A percentile compares a stretch with the other conserved stretches of the same genome.
Evolutionary conservation across 1,140 invertebrate genomes (phyloP).

Genomic region (Drosophila oshimai): DNA sequence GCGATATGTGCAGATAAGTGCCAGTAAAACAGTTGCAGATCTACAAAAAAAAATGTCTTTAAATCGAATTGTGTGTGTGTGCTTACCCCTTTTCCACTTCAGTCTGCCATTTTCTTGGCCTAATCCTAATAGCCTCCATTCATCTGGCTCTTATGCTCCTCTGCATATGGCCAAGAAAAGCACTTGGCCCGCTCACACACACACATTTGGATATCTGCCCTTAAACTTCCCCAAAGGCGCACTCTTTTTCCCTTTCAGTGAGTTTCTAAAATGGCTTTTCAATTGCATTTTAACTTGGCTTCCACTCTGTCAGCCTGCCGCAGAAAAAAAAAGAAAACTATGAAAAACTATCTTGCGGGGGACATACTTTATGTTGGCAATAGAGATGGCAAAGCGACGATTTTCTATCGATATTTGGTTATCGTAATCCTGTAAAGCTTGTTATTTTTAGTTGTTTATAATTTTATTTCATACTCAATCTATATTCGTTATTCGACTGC

Average conservation of each 20-base stretch:
- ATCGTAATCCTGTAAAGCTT: no score
- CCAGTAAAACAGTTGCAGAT: not conserved
- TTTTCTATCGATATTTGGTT: no score
- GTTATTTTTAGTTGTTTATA: no score
- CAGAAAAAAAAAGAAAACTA: not conserved
- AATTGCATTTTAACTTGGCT: slow-evolving; percentile 60
- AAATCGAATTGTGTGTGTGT: slow-evolving; percentile 14
- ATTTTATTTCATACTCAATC: no score
- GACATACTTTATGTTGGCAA: not conserved
- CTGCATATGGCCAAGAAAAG: slow-evolving; percentile 38
- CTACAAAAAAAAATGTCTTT: not conserved
- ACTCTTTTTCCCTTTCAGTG: slow-evolving; percentile 22
- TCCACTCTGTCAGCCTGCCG: not conserved
- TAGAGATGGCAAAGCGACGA: not conserved
- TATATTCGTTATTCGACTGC: no score
- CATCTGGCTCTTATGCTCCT: slow-evolving; percentile 33
- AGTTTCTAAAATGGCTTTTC: slow-evolving; percentile 68
- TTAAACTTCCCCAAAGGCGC: slow-evolving; percentile 17
- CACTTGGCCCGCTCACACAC: not conserved
- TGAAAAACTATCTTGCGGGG: slow-evolving; percentile 10
- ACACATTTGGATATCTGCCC: slow-evolving; percentile 9
- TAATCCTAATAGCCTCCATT: slow-evolving; percentile 39
- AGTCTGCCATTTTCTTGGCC: slow-evolving; percentile 18
- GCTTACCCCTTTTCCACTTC: not conserved
- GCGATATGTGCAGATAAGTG: not conserved